Conservation (phyloP, 2,888 invertebrate genomes). For the Lycocerus yunnanus region DNA sequence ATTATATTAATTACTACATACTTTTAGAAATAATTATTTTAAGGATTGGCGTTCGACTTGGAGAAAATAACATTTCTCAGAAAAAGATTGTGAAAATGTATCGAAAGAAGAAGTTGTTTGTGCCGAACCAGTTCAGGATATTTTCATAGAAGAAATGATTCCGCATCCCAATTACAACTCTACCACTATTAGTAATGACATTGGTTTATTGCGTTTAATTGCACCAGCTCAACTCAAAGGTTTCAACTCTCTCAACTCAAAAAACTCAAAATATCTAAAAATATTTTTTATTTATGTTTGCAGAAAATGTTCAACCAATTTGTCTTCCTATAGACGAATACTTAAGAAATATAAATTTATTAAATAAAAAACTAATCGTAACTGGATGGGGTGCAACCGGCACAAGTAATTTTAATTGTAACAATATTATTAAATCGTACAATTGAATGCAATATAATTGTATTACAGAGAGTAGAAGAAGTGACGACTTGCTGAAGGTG, state of each 20-base stretch:
- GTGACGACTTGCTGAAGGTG: not conserved
- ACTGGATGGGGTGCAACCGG: constrained; percentile 79
- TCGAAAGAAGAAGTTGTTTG: constrained; percentile 46
- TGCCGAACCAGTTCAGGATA: constrained; percentile 58
- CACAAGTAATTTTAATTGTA: constrained; percentile 49
- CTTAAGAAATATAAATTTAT: constrained; percentile 50
- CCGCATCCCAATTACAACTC: constrained; percentile 61
- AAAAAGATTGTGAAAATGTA: constrained; percentile 54
- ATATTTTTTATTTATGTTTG: not conserved
- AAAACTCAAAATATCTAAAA: constrained; percentile 22
- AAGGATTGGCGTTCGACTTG: constrained; percentile 65
- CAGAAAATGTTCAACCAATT: constrained; percentile 55
- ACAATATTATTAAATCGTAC: constrained; percentile 25
- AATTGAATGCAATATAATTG: constrained; percentile 20
- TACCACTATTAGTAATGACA: constrained; percentile 60
- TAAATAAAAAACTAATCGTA: constrained; percentile 61
- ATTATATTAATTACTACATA: no score
- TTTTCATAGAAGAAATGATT: constrained; percentile 55
- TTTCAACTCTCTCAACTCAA: no score
- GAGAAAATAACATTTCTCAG: constrained; percentile 61
- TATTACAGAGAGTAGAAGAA: not conserved
- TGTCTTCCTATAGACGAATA: constrained; percentile 55
- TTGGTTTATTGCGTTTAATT: constrained; percentile 60
- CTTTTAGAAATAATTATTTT: no score
- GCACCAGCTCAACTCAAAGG: constrained; percentile 53